Evolutionary conservation across 2,888 invertebrate genomes (phyloP), one percentile per base, ranked within the genome.

Genomic region (Ariolimax columbianus): DNA sequence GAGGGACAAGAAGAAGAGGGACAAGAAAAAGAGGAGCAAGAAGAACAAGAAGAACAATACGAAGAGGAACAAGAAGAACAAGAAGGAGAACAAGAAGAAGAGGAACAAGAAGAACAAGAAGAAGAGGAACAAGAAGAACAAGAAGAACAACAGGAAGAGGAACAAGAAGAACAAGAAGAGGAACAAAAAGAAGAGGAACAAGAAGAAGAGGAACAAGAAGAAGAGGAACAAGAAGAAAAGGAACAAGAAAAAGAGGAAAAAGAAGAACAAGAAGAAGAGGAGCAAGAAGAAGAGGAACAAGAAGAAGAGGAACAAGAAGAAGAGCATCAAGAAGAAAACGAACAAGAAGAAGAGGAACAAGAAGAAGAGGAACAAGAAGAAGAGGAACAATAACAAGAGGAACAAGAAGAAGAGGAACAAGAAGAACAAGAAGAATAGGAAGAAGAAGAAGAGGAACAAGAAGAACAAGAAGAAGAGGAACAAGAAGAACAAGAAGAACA

Each of bases 21-120:
- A n/a, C n/a, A 19, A 59, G 59, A 66, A 66, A 30, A 66, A 66
- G 30, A 11, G 11, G 30, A 30, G 30, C 9, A 66, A 66, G 63
- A 66, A 66, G 63, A 66, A 66, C n/a, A n/a, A n/a, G 63, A 66
- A 66, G 63, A n/a, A 66, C n/a, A n/a, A n/a, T n/a, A n/a, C n/a
- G n/a, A n/a, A n/a, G n/a, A n/a, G n/a, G n/a, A n/a, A n/a, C n/a
- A n/a, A n/a, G n/a, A n/a, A n/a, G n/a, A n/a, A n/a, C n/a, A n/a
- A n/a, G n/a, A n/a, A n/a, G n/a, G n/a, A n/a, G n/a, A n/a, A n/a
- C n/a, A n/a, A n/a, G n/a, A n/a, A n/a, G n/a, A n/a, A n/a, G n/a
- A n/a, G n/a, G n/a, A 66, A n/a, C 4, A 66, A n/a, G n/a, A n/a
- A n/a, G 30, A 30, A 66, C 4, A 30, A 66, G 30, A 30, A 66